A percentile compares a stretch with the other conserved stretches of the same genome.
phyloP scores from a whole-genome alignment of 1,140 invertebrate species.

The Teleogryllus occipitalis region DNA sequence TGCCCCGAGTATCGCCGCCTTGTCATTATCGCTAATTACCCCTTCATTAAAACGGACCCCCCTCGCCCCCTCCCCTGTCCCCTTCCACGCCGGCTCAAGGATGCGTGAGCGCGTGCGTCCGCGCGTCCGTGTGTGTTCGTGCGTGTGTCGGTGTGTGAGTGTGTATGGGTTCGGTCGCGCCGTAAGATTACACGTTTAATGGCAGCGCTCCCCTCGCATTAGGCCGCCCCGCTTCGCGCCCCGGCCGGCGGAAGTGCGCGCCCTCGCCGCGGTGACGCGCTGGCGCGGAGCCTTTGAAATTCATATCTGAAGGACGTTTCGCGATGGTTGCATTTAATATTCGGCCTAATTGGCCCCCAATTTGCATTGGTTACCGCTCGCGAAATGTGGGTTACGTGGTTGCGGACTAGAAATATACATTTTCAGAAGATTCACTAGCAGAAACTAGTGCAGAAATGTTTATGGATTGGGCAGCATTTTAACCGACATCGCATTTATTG shows the following conservation, averaged over 20 bases:
- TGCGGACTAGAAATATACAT: too few species aligned
- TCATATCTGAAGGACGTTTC: not conserved
- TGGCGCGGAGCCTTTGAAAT: not conserved
- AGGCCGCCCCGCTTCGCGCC: not conserved
- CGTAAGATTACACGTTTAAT: not conserved
- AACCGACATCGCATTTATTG: too few species aligned
- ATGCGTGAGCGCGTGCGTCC: not conserved
- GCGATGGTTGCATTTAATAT: not conserved
- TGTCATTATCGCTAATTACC: constrained; percentile 4
- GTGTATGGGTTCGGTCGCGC: not conserved
- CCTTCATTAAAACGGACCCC: not conserved
- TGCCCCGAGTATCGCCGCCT: constrained; percentile 2
- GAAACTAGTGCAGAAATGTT: too few species aligned
- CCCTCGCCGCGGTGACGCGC: not conserved
- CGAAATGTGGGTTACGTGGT: not conserved
- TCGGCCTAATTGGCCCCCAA: not conserved
- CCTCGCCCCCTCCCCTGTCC: too few species aligned
- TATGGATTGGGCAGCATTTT: too few species aligned
- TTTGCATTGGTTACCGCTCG: not conserved
- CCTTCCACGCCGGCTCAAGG: not conserved
- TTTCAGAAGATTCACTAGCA: too few species aligned
- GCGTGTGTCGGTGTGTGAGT: not conserved
- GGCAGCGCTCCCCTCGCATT: not conserved
- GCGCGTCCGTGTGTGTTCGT: not conserved
- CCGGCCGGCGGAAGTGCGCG: not conserved